A percentile compares a stretch with the other conserved stretches of the same genome.
These are phyloP conservation scores for Cinara cedri DNA, from an alignment of 2,888 invertebrate species.

Conservation along the genomic window DNA sequence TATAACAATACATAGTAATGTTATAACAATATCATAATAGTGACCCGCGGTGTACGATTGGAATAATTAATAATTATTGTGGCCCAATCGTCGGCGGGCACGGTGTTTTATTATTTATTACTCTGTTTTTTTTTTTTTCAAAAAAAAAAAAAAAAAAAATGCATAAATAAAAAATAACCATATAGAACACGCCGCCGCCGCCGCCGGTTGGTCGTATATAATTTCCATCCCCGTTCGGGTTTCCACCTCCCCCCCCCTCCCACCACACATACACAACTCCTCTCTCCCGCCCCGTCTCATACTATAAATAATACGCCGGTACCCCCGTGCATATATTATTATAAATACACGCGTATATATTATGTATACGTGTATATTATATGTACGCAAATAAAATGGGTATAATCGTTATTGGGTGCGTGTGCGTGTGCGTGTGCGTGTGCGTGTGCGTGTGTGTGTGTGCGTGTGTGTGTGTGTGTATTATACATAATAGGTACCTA, in stretches of 20 bases:
- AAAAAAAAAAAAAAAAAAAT: neutral
- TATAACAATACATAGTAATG: too few species aligned
- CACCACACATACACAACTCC: neutral
- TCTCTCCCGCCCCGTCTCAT: too few species aligned
- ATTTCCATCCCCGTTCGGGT: slow-evolving; percentile 10
- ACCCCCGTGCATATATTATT: too few species aligned
- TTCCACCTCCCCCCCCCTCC: too few species aligned
- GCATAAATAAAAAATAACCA: too few species aligned
- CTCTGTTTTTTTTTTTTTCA: slow-evolving; percentile 13
- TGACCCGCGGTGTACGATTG: slow-evolving; percentile 34
- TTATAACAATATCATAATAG: too few species aligned
- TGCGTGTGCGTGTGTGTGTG: too few species aligned
- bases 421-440: too few species aligned
- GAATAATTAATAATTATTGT: slow-evolving; percentile 44
- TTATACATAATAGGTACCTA: too few species aligned
- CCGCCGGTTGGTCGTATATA: neutral
- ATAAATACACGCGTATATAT: slow-evolving; percentile 27
- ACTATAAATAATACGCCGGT: too few species aligned
- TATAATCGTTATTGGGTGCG: too few species aligned
- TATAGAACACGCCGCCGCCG: neutral
- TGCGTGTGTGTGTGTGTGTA: too few species aligned
- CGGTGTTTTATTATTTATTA: slow-evolving; percentile 4
- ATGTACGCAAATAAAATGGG: neutral
- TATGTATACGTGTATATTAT: neutral
- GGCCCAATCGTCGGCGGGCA: slow-evolving; percentile 42